Percentiles rank a stretch among this genome's conserved stretches.
Evolutionary conservation across 2,797 vertebrate genomes (phyloP).

Genomic region (Enteromius radiatus): DNA sequence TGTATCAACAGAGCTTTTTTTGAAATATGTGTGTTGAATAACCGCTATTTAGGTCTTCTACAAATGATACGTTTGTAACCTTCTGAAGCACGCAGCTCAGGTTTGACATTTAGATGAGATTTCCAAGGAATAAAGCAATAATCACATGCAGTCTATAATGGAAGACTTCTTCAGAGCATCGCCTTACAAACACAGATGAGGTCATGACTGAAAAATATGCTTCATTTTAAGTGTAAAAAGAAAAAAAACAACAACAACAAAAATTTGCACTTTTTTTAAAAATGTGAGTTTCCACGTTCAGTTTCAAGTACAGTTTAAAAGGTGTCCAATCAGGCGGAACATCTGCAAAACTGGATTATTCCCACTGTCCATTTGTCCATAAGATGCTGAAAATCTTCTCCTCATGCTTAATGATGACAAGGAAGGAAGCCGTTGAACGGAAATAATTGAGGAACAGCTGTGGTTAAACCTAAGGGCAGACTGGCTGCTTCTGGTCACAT

Average conservation of each 20-base stretch:
- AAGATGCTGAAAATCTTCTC: conserved; percentile 10
- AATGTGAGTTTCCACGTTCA: too few species aligned
- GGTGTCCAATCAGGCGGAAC: neutral
- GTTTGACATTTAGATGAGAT: neutral
- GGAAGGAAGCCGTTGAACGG: conserved; percentile 39
- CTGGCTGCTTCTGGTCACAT: conserved; percentile 58
- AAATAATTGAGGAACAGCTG: conserved; percentile 70
- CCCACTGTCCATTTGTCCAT: neutral
- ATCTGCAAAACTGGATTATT: neutral
- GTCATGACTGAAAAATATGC: neutral
- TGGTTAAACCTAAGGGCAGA: conserved; percentile 71
- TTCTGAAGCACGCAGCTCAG: neutral
- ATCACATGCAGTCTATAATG: neutral
- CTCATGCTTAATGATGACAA: neutral
- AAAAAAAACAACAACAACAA: neutral
- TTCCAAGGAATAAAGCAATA: neutral
- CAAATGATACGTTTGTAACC: neutral
- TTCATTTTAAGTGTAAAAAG: neutral
- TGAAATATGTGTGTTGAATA: too few species aligned
- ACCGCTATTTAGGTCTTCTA: too few species aligned
- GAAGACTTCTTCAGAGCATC: neutral
- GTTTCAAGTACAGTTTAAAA: conserved; percentile 69
- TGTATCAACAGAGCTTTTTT: too few species aligned
- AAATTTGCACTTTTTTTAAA: too few species aligned
- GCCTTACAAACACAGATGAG: conserved; percentile 46